These are phyloP conservation scores for Dermochelys coriacea DNA, from an alignment of 2,797 vertebrate genomes.

Conservation along the genomic window DNA sequence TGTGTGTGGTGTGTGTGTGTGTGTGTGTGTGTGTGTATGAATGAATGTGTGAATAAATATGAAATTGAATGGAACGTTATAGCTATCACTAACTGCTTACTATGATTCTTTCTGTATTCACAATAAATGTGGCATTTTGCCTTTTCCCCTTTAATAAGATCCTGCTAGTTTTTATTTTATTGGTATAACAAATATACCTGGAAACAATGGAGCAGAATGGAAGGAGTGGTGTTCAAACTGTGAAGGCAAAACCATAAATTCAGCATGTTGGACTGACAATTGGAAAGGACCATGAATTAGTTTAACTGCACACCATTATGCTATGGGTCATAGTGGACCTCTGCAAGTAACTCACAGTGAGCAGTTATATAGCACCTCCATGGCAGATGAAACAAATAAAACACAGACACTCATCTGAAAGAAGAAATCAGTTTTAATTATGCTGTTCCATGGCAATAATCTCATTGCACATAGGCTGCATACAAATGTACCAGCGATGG, in stretches of 20 bases:
- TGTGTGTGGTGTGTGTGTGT: too few species aligned
- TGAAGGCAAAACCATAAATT: background rate
- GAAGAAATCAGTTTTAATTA: slow-evolving; percentile 27
- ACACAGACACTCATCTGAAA: background rate
- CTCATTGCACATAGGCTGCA: background rate
- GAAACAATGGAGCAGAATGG: background rate
- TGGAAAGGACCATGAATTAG: background rate
- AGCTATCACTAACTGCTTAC: too few species aligned
- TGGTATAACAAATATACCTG: background rate
- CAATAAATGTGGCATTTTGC: too few species aligned
- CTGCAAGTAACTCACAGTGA: slow-evolving; percentile 7
- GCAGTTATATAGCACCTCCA: background rate
- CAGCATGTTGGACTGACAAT: background rate
- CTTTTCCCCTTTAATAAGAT: too few species aligned
- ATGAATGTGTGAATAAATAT: too few species aligned
- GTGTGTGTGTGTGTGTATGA: too few species aligned
- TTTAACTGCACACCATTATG: background rate
- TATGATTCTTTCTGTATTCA: too few species aligned
- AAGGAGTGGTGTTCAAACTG: background rate
- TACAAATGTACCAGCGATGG: background rate
- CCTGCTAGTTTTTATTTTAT: too few species aligned
- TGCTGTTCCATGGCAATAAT: background rate
- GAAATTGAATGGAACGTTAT: too few species aligned
- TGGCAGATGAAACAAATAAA: background rate
- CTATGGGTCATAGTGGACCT: background rate